These are phyloP conservation scores for Heliconius melpomene DNA, from an alignment of 1,140 invertebrate genomes.

Conservation along the genomic window DNA sequence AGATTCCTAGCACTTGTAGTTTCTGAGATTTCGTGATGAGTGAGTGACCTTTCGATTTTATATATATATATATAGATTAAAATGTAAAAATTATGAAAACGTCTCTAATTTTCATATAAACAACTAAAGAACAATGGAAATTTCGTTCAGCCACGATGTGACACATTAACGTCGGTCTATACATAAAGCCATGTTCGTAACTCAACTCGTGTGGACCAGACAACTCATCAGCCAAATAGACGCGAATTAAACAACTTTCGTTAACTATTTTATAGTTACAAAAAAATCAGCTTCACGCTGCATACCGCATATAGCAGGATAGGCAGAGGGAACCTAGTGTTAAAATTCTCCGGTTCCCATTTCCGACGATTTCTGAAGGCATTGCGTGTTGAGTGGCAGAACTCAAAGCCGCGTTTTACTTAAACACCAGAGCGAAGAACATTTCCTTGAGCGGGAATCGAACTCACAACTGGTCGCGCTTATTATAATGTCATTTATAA, in stretches of 20 bases:
- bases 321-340: no score
- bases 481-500: background rate
- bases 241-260: background rate
- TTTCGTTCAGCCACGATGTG: conserved; percentile 16
- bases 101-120: background rate
- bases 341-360: no score
- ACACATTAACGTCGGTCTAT: conserved; percentile 19
- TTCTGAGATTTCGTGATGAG: no score
- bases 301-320: no score
- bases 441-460: background rate
- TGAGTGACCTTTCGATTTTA: no score
- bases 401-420: no score
- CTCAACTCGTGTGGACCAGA: background rate
- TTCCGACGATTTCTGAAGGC: no score
- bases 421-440: background rate
- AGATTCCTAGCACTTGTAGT: no score
- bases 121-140: background rate
- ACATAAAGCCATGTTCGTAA: conserved; percentile 10
- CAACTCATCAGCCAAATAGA: conserved; percentile 15
- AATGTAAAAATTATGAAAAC: background rate
- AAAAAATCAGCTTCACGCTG: no score
- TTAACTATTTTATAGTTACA: background rate
- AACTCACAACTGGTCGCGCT: background rate
- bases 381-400: no score
- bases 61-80: no score